Conservation (phyloP, 1,140 invertebrate species). For the Pristionchus pacificus region DNA sequence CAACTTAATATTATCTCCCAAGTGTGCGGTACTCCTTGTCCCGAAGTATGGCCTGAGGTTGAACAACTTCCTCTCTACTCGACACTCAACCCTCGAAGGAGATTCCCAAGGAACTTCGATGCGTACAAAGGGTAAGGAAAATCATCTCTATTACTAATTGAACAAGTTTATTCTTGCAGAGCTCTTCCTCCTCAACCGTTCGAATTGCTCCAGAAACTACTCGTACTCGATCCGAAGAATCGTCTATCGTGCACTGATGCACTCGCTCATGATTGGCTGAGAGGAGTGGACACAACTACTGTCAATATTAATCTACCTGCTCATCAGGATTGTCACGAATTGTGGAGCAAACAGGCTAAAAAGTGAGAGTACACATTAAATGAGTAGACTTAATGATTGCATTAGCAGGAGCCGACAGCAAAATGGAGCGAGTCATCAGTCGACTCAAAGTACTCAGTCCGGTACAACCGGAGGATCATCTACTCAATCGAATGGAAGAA, state of each 20-base stretch:
- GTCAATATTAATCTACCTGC: slow-evolving; percentile 70
- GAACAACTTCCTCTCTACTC: slow-evolving; percentile 75
- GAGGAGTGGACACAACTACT: slow-evolving; percentile 78
- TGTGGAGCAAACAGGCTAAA: slow-evolving; percentile 79
- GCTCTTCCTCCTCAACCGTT: slow-evolving; percentile 80
- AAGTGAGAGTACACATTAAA: too few relatives aligned
- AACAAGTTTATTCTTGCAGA: slow-evolving; percentile 13
- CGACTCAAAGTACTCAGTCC: too few relatives aligned
- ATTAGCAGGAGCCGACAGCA: too few relatives aligned
- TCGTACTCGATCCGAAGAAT: slow-evolving; percentile 87
- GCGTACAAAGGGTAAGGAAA: slow-evolving; percentile 64
- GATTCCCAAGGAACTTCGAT: slow-evolving; percentile 77
- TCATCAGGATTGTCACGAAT: slow-evolving; percentile 97
- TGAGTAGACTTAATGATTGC: too few relatives aligned
- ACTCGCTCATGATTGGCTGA: slow-evolving; percentile 86
- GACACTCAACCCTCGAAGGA: slow-evolving; percentile 83
- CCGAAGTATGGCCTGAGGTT: slow-evolving; percentile 84
- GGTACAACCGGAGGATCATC: too few relatives aligned
- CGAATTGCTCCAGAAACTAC: slow-evolving; percentile 90
- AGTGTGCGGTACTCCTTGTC: slow-evolving; percentile 88
- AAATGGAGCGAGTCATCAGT: too few relatives aligned
- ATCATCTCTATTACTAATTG: slow-evolving; percentile 12
- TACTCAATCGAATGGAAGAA: too few relatives aligned
- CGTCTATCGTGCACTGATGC: slow-evolving; percentile 90
- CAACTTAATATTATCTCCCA: slow-evolving; percentile 87